A percentile compares a stretch with the other conserved stretches of the same genome.
phyloP scores from a whole-genome alignment of 2,113 vertebrate species.

The Corythornis madagascariensis region DNA sequence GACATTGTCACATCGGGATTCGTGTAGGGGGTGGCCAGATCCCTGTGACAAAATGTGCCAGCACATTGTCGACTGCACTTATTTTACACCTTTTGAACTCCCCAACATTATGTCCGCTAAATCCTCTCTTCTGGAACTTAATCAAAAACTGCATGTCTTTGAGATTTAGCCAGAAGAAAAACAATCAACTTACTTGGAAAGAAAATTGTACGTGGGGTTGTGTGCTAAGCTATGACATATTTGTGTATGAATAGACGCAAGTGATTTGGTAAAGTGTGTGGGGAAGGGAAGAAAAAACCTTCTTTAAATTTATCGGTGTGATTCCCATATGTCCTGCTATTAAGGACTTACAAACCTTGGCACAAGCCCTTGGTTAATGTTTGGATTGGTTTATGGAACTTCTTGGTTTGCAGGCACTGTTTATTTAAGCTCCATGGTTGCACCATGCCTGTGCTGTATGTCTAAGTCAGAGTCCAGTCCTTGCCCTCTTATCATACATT shows the following conservation, averaged over 20 bases:
- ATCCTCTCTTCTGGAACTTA: too few species aligned
- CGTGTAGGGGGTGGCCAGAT: too few species aligned
- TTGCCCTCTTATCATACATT: not conserved
- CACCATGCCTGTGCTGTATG: not conserved
- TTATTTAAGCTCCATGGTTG: not conserved
- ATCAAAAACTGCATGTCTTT: too few species aligned
- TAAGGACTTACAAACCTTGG: not conserved
- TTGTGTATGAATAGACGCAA: not conserved
- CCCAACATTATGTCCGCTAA: too few species aligned
- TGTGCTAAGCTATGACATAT: not conserved
- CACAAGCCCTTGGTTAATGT: not conserved
- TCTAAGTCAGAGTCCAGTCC: not conserved
- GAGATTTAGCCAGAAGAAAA: too few species aligned
- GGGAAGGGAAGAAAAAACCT: not conserved
- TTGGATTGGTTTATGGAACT: not conserved
- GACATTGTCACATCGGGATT: too few species aligned
- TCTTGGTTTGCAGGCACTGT: not conserved
- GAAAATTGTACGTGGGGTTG: accelerated
- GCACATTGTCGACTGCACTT: too few species aligned
- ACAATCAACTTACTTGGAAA: not conserved
- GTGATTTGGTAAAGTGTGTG: not conserved
- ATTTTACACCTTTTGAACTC: too few species aligned
- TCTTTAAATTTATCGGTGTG: not conserved
- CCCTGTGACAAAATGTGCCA: too few species aligned
- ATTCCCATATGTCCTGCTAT: not conserved